Percentiles rank a stretch among this genome's conserved stretches.
phyloP scores from a whole-genome alignment of 2,888 invertebrate genomes.

The Epistrophe grossulariae region DNA sequence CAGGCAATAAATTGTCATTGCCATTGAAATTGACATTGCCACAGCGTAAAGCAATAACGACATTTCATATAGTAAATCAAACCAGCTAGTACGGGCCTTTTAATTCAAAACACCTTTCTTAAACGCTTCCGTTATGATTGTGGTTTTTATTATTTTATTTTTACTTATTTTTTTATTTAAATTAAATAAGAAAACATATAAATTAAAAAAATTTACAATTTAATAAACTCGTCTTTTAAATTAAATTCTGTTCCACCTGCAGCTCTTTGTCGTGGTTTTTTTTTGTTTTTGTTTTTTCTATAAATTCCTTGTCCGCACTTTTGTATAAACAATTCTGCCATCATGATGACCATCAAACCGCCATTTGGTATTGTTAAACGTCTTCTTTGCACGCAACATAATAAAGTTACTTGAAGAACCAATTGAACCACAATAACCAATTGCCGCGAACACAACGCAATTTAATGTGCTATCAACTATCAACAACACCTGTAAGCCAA shows the following conservation, averaged over 20 bases:
- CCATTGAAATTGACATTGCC: too few relatives aligned
- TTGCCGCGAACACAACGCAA: slow-evolving; percentile 41
- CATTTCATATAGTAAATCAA: too few relatives aligned
- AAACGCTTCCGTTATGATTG: too few relatives aligned
- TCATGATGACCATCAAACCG: slow-evolving; percentile 54
- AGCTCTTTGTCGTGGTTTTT: not conserved
- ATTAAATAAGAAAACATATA: not conserved
- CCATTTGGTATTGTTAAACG: slow-evolving; percentile 49
- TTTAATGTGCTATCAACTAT: slow-evolving; percentile 62
- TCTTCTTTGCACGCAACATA: slow-evolving; percentile 62
- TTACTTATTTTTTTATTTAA: not conserved
- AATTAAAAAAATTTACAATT: not conserved
- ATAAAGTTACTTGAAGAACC: slow-evolving; percentile 46
- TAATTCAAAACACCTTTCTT: too few relatives aligned
- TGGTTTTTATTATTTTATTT: too few relatives aligned
- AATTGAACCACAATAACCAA: slow-evolving; percentile 31
- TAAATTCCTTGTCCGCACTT: slow-evolving; percentile 46
- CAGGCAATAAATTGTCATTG: too few relatives aligned
- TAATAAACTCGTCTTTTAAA: slow-evolving; percentile 13
- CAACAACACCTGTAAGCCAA: slow-evolving; percentile 68
- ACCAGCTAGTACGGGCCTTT: too few relatives aligned
- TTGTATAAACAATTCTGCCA: slow-evolving; percentile 59
- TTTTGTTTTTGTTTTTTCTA: not conserved
- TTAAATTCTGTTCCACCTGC: slow-evolving; percentile 13
- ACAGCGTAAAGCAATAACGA: too few relatives aligned